Conservation (phyloP, 2,888 invertebrate genomes). For the Tanypteryx hageni region DNA sequence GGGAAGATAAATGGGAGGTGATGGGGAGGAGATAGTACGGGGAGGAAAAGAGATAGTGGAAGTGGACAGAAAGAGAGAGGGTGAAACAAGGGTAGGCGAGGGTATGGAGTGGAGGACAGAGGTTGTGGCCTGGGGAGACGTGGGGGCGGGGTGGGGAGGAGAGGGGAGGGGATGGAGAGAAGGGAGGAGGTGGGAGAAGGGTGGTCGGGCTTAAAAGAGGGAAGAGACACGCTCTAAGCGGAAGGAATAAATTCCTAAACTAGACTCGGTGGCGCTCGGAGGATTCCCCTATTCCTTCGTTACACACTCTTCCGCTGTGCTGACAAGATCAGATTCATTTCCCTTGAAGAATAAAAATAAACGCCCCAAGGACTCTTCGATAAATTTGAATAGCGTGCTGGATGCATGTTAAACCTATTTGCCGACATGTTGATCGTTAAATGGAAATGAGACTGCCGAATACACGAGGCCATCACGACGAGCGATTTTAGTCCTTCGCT, state of each 20-base stretch:
- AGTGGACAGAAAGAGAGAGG: background rate
- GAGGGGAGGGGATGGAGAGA: background rate
- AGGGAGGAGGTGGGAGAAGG: background rate
- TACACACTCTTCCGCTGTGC: slow-evolving; percentile 3
- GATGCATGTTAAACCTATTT: slow-evolving; percentile 51
- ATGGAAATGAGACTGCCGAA: slow-evolving; percentile 47
- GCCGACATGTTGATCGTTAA: slow-evolving; percentile 53
- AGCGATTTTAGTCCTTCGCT: background rate
- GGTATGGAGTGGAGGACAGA: background rate
- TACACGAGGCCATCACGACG: slow-evolving; percentile 16
- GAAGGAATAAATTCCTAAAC: slow-evolving; percentile 59
- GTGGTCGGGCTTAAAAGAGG: background rate
- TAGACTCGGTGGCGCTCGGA: slow-evolving; percentile 51
- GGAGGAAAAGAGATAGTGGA: background rate
- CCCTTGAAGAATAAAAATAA: slow-evolving; percentile 52
- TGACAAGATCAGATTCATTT: slow-evolving; percentile 58
- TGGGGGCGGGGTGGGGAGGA: background rate
- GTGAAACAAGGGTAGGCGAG: background rate
- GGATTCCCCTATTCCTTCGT: slow-evolving; percentile 18
- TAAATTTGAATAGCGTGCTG: slow-evolving; percentile 43
- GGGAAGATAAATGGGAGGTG: too few species aligned
- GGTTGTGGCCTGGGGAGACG: too few species aligned
- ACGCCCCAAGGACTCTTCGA: slow-evolving; percentile 22
- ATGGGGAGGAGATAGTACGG: background rate
- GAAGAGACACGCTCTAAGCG: background rate